These are phyloP conservation scores for Hirtodrosophila confusa DNA, from an alignment of 2,888 invertebrate genomes.

Conservation along the genomic window DNA sequence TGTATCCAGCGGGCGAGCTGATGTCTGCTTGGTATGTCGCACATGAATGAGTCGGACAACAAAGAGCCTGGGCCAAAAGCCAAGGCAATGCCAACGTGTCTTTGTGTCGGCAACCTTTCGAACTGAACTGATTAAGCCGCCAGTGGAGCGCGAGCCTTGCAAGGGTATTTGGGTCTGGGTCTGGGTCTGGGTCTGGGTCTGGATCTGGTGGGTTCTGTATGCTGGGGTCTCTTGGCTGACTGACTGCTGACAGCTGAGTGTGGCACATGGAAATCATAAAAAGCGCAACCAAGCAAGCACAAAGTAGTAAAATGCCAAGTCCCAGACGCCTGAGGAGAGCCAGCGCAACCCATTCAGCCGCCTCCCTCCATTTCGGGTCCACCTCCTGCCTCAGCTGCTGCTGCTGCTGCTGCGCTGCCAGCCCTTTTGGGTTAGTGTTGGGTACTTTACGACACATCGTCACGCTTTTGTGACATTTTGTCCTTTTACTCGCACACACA, in stretches of 20 bases:
- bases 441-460: conserved; percentile 81
- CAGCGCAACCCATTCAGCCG: conserved; percentile 27
- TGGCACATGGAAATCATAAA: conserved; percentile 65
- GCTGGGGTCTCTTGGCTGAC: conserved; percentile 47
- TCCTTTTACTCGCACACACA: conserved; percentile 56
- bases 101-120: conserved; percentile 59
- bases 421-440: conserved; percentile 57
- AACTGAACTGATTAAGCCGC: conserved; percentile 73
- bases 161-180: conserved; percentile 2
- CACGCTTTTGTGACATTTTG: conserved; percentile 81
- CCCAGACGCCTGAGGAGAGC: conserved; percentile 37
- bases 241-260: conserved; percentile 62
- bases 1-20: not conserved
- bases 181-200: conserved; percentile 8
- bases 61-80: conserved; percentile 43
- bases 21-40: conserved; percentile 58
- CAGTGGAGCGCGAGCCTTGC: conserved; percentile 49
- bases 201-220: conserved; percentile 6
- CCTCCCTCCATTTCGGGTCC: not conserved
- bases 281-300: conserved; percentile 50
- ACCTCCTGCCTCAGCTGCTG: conserved; percentile 1
- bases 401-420: conserved; percentile 5
- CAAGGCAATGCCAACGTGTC: conserved; percentile 40
- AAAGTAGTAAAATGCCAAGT: conserved; percentile 54
- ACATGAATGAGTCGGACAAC: conserved; percentile 65